Evolutionary conservation across 2,888 invertebrate genomes (phyloP).

Genomic region (Torymus tubicola): DNA sequence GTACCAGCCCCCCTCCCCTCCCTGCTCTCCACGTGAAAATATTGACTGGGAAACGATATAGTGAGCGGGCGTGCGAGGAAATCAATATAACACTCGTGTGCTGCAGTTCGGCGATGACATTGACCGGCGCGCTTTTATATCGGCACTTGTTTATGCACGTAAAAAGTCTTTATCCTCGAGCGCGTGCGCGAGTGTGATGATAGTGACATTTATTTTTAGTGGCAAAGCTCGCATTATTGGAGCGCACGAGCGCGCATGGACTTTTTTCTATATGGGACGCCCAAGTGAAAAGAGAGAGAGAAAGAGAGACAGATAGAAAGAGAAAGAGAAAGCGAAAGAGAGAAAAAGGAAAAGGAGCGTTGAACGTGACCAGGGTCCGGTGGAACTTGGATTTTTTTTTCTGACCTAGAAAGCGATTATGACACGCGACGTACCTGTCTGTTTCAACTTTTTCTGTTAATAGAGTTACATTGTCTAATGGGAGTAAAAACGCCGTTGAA

Average conservation of each 20-base stretch:
- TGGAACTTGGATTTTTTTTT: not conserved
- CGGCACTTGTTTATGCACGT: no score
- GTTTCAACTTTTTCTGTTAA: no score
- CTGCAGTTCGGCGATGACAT: conserved; percentile 35
- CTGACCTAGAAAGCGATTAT: not conserved
- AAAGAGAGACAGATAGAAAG: no score
- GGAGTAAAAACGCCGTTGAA: no score
- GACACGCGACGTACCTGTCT: not conserved
- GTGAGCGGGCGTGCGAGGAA: not conserved
- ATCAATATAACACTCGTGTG: conserved; percentile 26
- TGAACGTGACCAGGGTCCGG: not conserved
- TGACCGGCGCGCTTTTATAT: not conserved
- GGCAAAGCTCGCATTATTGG: no score
- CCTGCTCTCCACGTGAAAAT: not conserved
- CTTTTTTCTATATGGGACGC: no score
- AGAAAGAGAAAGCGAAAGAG: no score
- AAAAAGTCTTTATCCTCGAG: no score
- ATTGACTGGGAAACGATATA: conserved; percentile 28
- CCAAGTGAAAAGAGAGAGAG: no score
- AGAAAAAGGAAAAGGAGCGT: not conserved
- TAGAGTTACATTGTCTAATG: no score
- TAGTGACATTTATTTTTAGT: conserved; percentile 23
- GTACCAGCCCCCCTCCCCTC: no score
- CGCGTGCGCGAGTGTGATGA: not conserved
- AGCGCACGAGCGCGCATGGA: no score